A percentile compares a stretch with the other conserved stretches of the same genome.
Conservation (phyloP, 2,797 vertebrate species). For the Acrossocheilus wenchowensis region DNA sequence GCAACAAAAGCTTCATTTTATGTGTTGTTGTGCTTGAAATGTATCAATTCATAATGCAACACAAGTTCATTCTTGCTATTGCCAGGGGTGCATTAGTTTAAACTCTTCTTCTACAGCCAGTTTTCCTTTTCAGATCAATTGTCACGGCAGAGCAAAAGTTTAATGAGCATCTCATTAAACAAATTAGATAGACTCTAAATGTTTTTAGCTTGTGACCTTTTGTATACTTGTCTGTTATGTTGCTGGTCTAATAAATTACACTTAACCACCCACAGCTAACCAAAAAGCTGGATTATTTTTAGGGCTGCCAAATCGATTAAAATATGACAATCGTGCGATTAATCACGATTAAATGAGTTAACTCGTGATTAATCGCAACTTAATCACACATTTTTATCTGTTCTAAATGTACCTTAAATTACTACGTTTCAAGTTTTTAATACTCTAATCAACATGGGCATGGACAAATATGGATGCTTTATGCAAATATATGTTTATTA, state of each 20-base stretch:
- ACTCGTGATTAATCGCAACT: too few species aligned
- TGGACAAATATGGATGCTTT: too few species aligned
- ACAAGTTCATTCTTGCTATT: neutral
- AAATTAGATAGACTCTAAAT: neutral
- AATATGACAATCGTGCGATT: too few species aligned
- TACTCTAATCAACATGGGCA: too few species aligned
- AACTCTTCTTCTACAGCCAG: neutral
- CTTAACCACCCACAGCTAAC: neutral
- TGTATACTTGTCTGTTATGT: neutral
- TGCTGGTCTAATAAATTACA: neutral
- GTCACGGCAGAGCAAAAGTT: neutral
- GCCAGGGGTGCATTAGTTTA: neutral
- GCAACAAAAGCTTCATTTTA: neutral
- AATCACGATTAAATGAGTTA: too few species aligned
- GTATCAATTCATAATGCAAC: neutral
- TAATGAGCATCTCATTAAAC: neutral
- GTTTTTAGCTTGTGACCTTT: neutral
- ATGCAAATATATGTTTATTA: too few species aligned
- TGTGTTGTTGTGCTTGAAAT: neutral
- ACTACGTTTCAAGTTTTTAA: too few species aligned
- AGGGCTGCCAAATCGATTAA: too few species aligned
- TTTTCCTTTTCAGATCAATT: neutral
- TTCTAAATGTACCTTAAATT: too few species aligned
- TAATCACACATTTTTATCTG: too few species aligned
- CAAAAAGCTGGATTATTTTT: neutral